Conservation (phyloP, 2,797 vertebrate genomes). For the Hydrolagus colliei region DNA sequence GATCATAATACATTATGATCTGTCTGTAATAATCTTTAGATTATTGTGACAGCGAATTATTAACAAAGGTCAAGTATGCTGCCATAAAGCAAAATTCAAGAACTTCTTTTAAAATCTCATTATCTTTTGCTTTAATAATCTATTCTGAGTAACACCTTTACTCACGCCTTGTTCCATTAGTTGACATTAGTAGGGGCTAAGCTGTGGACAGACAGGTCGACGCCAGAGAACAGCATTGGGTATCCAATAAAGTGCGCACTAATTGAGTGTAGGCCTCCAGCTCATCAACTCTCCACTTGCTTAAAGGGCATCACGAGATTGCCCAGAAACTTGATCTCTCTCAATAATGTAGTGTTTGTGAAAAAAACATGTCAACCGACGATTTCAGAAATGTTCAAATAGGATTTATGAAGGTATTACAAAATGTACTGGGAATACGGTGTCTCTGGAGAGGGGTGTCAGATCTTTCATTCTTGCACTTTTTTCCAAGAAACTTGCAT, state of each 20-base stretch:
- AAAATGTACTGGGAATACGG: slow-evolving; percentile 10
- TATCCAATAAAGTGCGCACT: slow-evolving; percentile 52
- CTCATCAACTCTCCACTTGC: slow-evolving; percentile 32
- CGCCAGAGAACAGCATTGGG: slow-evolving; percentile 48
- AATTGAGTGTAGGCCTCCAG: slow-evolving; percentile 52
- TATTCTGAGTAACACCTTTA: slow-evolving; percentile 53
- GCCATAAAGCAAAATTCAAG: slow-evolving; percentile 34
- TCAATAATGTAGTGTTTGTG: slow-evolving; percentile 31
- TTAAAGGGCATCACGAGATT: slow-evolving; percentile 18
- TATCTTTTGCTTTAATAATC: slow-evolving; percentile 57
- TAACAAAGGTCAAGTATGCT: neutral
- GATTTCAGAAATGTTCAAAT: slow-evolving; percentile 15
- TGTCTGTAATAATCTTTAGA: neutral
- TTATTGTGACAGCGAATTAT: too few species aligned
- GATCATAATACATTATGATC: neutral
- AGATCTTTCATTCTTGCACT: neutral
- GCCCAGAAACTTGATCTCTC: slow-evolving; percentile 30
- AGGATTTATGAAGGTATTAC: slow-evolving; percentile 22
- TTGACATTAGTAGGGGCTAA: slow-evolving; percentile 57
- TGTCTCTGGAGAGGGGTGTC: neutral
- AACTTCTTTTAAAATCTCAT: slow-evolving; percentile 41
- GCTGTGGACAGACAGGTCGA: slow-evolving; percentile 56
- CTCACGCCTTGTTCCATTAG: slow-evolving; percentile 50
- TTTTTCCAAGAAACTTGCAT: neutral
- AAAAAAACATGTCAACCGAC: slow-evolving; percentile 29